Evolutionary conservation across 2,797 vertebrate species (phyloP).

Genomic region (Delichon dasypus): DNA sequence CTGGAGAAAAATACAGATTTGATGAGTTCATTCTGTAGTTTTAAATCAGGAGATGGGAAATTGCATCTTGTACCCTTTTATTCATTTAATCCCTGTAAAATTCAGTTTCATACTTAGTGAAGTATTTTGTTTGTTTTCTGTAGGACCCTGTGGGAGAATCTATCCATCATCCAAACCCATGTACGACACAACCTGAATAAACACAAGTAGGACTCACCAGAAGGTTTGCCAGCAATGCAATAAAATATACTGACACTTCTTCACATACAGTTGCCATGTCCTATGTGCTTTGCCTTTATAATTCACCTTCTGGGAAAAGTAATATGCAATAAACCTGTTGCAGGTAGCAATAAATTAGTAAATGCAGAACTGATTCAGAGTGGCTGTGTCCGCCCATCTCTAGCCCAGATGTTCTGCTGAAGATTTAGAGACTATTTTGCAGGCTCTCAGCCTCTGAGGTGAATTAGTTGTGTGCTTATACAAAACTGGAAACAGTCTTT

Average conservation of each 20-base stretch:
- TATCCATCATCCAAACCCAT: neutral
- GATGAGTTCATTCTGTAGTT: neutral
- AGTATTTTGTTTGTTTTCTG: constrained; percentile 16
- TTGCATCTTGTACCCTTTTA: neutral
- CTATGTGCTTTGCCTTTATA: constrained; percentile 12
- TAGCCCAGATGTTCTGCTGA: constrained; percentile 65
- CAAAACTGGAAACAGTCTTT: neutral
- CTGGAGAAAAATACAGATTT: neutral
- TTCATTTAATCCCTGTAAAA: constrained; percentile 5
- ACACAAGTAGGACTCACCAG: neutral
- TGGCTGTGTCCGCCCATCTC: constrained; percentile 4
- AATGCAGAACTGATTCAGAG: constrained; percentile 19
- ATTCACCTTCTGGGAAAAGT: constrained; percentile 50
- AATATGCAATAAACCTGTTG: constrained; percentile 49
- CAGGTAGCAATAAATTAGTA: constrained; percentile 50
- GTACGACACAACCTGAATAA: neutral
- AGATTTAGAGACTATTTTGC: constrained; percentile 59
- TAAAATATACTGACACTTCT: constrained; percentile 32
- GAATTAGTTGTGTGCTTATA: constrained; percentile 43
- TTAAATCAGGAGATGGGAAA: neutral
- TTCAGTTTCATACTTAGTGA: neutral
- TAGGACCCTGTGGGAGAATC: neutral
- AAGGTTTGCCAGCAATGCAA: neutral
- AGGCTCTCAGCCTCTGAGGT: constrained; percentile 5
- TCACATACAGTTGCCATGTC: neutral